Percentiles rank a stretch among this genome's conserved stretches.
phyloP scores from a whole-genome alignment of 2,797 vertebrate species.

The Sebastes umbrosus region DNA sequence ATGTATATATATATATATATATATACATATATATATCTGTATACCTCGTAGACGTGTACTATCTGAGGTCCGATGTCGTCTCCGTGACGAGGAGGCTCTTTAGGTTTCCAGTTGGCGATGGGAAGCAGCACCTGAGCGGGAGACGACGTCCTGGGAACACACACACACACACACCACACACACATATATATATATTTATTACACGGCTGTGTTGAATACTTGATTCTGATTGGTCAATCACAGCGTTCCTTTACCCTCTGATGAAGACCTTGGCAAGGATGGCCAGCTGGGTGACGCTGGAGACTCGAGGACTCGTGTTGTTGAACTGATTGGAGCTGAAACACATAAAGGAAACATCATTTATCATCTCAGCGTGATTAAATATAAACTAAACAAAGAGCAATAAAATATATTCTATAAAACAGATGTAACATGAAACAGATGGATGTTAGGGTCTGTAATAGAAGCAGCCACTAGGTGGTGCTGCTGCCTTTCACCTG shows the following conservation, averaged over 20 bases:
- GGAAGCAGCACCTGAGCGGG: conserved; percentile 94
- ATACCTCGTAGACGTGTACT: conserved; percentile 93
- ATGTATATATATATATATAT: no score
- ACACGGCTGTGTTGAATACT: no score
- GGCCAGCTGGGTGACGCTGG: conserved; percentile 86
- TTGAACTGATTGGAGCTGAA: conserved; percentile 92
- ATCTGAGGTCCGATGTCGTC: conserved; percentile 95
- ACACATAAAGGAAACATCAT: conserved; percentile 24
- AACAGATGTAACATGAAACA: not conserved
- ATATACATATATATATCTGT: not conserved
- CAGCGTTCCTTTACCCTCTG: conserved; percentile 84
- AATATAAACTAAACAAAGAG: not conserved
- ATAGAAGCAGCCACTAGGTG: conserved; percentile 28
- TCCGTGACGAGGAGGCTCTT: conserved; percentile 83
- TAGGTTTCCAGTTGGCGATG: conserved; percentile 92
- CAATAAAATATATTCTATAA: not conserved
- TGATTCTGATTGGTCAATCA: no score
- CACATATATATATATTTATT: not conserved
- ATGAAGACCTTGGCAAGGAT: conserved; percentile 92
- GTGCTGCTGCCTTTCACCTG: not conserved
- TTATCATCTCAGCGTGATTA: not conserved
- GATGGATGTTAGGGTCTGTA: not conserved
- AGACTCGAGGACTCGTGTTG: conserved; percentile 85
- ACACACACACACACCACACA: no score
- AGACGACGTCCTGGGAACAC: conserved; percentile 83